Evolutionary conservation across 1,140 invertebrate genomes (phyloP).

Genomic region (Sycobia sp.): DNA sequence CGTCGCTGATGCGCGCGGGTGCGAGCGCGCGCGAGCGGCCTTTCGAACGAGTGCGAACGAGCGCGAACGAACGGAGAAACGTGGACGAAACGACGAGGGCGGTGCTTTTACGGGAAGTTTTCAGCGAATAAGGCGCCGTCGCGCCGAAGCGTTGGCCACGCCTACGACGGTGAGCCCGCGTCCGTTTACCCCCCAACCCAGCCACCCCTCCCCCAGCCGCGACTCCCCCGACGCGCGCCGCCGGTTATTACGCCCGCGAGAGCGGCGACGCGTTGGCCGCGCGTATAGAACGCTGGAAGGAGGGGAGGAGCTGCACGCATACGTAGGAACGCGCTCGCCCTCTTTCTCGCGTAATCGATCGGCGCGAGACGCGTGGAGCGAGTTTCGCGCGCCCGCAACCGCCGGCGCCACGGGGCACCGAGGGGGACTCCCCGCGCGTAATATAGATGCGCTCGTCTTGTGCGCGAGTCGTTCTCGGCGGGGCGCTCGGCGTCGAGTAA

Average conservation of each 20-base stretch:
- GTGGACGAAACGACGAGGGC: conserved; percentile 41
- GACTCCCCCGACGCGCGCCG: too few relatives aligned
- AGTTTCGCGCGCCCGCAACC: conserved; percentile 39
- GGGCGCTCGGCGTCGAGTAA: neutral
- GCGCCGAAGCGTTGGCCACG: conserved; percentile 56
- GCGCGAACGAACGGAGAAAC: conserved; percentile 30
- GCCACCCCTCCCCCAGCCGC: too few relatives aligned
- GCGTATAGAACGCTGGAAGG: too few relatives aligned
- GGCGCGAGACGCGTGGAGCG: too few relatives aligned
- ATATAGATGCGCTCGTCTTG: neutral
- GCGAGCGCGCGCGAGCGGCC: too few relatives aligned
- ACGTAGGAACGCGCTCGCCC: conserved; percentile 48
- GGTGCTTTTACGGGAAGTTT: conserved; percentile 62
- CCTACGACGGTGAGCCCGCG: conserved; percentile 54
- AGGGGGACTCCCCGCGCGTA: too few relatives aligned
- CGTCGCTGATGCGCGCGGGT: too few relatives aligned
- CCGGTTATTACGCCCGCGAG: too few relatives aligned
- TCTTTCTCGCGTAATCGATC: conserved; percentile 63
- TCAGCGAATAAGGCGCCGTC: conserved; percentile 62
- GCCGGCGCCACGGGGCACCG: too few relatives aligned
- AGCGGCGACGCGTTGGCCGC: too few relatives aligned
- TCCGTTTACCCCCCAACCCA: neutral
- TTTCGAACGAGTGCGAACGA: conserved; percentile 18
- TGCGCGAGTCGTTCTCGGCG: neutral
- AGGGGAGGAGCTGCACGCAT: too few relatives aligned